phyloP scores from a whole-genome alignment of 2,888 invertebrate genomes.

The Trichopoda pennipes region DNA sequence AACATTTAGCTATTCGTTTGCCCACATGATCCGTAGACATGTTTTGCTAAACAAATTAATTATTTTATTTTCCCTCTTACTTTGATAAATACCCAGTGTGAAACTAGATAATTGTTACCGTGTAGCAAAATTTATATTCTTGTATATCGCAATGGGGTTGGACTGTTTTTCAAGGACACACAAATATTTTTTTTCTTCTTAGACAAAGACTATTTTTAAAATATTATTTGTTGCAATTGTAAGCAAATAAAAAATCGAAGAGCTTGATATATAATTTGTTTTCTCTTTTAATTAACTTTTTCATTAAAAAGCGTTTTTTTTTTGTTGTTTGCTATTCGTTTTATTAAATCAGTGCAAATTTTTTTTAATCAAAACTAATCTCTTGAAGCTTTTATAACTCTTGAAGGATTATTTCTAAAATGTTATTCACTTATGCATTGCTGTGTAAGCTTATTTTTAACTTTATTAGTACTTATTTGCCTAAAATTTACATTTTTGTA shows the following conservation, averaged over 20 bases:
- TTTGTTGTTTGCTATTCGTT: constrained; percentile 35
- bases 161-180: constrained; percentile 53
- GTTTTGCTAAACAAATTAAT: constrained; percentile 31
- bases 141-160: constrained; percentile 25
- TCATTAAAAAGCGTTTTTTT: not conserved
- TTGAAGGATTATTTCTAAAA: not conserved
- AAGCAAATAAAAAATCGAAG: not conserved
- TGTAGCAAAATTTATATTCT: not conserved
- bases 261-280: not conserved
- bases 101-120: not conserved
- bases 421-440: not conserved
- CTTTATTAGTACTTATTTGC: constrained; percentile 3
- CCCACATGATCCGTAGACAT: constrained; percentile 65
- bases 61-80: not conserved
- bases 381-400: constrained; percentile 5
- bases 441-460: not conserved
- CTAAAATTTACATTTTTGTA: constrained; percentile 1
- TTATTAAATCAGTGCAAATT: constrained; percentile 45
- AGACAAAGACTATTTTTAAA: constrained; percentile 8
- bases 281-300: not conserved
- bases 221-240: not conserved
- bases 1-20: constrained; percentile 60
- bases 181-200: not conserved
- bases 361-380: constrained; percentile 13
- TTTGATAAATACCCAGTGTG: constrained; percentile 10